phyloP scores from a whole-genome alignment of 2,113 vertebrate genomes.

The Planiliza haematocheilus region DNA sequence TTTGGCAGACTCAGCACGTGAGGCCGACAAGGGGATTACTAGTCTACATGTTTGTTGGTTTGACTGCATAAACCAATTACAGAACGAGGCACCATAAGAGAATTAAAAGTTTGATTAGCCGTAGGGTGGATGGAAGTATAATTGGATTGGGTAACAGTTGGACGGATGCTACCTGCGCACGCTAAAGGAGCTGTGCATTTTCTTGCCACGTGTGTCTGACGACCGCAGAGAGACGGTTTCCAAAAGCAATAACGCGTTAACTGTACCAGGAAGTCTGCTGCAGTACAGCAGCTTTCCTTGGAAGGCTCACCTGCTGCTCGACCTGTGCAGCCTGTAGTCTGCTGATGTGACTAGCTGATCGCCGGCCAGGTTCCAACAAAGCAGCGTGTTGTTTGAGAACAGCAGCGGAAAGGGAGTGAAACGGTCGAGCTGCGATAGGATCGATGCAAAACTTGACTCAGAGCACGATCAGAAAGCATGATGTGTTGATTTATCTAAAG shows the following conservation, averaged over 20 bases:
- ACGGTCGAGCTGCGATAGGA: not conserved
- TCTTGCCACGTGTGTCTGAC: not conserved
- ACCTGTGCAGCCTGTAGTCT: not conserved
- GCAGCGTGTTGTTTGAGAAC: not conserved
- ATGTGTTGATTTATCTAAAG: too few relatives aligned
- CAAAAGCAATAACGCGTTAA: too few relatives aligned
- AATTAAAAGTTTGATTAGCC: slow-evolving; percentile 65
- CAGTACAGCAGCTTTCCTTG: not conserved
- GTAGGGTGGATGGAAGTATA: slow-evolving; percentile 41
- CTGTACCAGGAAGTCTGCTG: not conserved
- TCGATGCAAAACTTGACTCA: too few relatives aligned
- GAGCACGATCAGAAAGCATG: too few relatives aligned
- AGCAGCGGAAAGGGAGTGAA: not conserved
- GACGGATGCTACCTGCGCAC: slow-evolving; percentile 13
- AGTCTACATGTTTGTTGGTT: slow-evolving; percentile 56
- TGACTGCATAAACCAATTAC: slow-evolving; percentile 68
- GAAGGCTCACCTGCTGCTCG: not conserved
- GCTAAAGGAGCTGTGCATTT: slow-evolving; percentile 9
- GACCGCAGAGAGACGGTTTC: too few relatives aligned
- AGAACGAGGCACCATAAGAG: slow-evolving; percentile 54
- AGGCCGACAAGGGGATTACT: slow-evolving; percentile 52
- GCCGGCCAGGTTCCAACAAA: not conserved
- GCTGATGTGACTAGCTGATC: not conserved
- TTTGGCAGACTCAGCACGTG: slow-evolving; percentile 54
- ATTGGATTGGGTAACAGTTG: slow-evolving; percentile 54